Evolutionary conservation across 2,113 vertebrate genomes (phyloP), one percentile per base, ranked within the genome.

Genomic region (Odobenus rosmarus): DNA sequence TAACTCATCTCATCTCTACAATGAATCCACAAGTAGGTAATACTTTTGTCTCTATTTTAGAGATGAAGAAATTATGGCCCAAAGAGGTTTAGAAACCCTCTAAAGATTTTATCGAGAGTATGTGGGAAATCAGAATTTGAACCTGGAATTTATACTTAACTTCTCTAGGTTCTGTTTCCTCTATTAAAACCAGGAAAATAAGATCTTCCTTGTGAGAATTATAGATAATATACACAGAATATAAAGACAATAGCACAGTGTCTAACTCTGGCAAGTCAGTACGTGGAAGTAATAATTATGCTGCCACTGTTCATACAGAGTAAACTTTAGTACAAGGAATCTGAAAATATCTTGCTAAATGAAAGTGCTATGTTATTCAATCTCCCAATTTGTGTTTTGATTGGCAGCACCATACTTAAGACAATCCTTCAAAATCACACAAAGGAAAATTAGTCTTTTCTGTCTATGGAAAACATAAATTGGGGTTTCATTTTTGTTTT

Each of bases 381-480:
- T 64, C 67, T 91, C n/a, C 84, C 36, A n/a, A 42, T 77, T 62
- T 69, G 13, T 93, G 53, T 57, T 95, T 96, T 97, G 91, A 93
- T 91, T 97, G 95, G 46, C 91, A 95, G 64, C 21, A 74, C 72
- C 19, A 19, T 79, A 80, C 83, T 96, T 88, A 92, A 93, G 39
- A 61, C 7, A 95, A 28, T 16, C 31, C 71, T 91, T 95, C 72
- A 94, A 96, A 92, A 86, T 33, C 53, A 87, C 16, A 86, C 53
- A 90, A 46, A 94, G 23, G 24, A 88, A 94, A 95, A 95, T 93
- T 86, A 83, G 57, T 33, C 31, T 92, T 96, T 95, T 62, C 76
- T 94, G 16, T 91, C 61, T 86, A 53, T 53, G 19, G 53, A 12
- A 80, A 69, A 96, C 92, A 88, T 87, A 71, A 71, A 85, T 36